Evolutionary conservation across 2,113 vertebrate species (phyloP).

Genomic region (Mesocricetus auratus): DNA sequence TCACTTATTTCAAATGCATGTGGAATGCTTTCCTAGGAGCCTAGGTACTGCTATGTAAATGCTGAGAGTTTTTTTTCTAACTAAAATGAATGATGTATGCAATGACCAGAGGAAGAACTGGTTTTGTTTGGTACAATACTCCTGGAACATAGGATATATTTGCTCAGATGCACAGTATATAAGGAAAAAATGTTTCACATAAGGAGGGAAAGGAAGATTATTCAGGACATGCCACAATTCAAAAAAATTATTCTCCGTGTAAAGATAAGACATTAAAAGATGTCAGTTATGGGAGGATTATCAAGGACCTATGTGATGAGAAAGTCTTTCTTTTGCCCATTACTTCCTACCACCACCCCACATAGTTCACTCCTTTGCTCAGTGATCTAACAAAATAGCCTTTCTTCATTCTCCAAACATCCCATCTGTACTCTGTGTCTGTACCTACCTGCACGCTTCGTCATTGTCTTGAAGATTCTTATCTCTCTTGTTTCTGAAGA

Average conservation of each 20-base stretch:
- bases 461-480: background rate
- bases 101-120: background rate
- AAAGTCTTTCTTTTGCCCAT: background rate
- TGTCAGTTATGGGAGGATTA: background rate
- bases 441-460: background rate
- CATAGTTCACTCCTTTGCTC: background rate
- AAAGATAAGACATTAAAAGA: background rate
- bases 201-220: background rate
- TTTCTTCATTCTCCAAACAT: background rate
- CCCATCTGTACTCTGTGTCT: background rate
- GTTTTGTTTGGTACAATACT: background rate
- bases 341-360: background rate
- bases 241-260: slow-evolving; percentile 11
- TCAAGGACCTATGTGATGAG: background rate
- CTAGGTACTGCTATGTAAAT: background rate
- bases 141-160: background rate
- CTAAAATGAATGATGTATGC: background rate
- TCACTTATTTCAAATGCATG: background rate
- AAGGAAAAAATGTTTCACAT: background rate
- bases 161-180: background rate
- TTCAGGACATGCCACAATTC: background rate
- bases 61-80: background rate
- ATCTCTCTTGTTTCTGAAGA: background rate
- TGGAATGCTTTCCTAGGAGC: background rate
- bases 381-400: background rate